A percentile compares a stretch with the other conserved stretches of the same genome.
phyloP scores from a whole-genome alignment of 92 coral and sea anemone genomes.

The Montipora capitata region DNA sequence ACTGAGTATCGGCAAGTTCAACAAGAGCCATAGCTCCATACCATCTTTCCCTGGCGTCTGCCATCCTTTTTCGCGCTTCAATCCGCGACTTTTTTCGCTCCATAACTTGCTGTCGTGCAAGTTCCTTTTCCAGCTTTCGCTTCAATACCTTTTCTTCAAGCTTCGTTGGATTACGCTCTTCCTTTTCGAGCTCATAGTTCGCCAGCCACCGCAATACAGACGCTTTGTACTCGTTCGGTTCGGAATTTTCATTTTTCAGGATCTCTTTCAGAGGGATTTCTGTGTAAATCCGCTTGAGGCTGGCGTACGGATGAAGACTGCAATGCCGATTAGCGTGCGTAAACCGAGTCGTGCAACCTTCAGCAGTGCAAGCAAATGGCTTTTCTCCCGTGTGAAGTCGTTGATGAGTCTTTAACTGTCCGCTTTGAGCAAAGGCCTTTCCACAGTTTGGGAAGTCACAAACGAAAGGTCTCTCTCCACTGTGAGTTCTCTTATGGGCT shows the following conservation, averaged over 20 bases:
- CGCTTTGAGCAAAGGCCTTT: constrained; percentile 99
- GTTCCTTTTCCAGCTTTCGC: constrained; percentile 79
- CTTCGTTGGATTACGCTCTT: constrained; percentile 84
- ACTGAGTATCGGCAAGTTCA: constrained; percentile 87
- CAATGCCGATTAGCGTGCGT: constrained; percentile 99
- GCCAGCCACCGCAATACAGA: constrained; percentile 95
- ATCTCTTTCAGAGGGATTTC: constrained; percentile 95
- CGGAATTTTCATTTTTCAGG: constrained; percentile 93
- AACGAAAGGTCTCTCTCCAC: constrained; percentile 97
- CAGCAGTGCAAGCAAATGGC: constrained; percentile 93
- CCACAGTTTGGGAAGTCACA: constrained; percentile 99
- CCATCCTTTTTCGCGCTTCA: constrained; percentile 92
- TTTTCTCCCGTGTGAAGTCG: constrained; percentile 97
- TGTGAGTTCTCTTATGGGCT: constrained; percentile 99
- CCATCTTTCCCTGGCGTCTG: constrained; percentile 98
- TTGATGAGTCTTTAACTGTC: constrained; percentile 98
- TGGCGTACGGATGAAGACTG: constrained; percentile 93
- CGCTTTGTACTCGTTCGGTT: constrained; percentile 93
- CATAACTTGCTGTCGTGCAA: constrained; percentile 78
- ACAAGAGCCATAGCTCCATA: constrained; percentile 99
- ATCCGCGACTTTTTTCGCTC: constrained; percentile 92
- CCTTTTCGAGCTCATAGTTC: constrained; percentile 91
- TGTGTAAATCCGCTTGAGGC: constrained; percentile 83
- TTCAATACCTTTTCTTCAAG: constrained; percentile 80
- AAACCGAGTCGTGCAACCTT: constrained; percentile 92